Base-by-base conservation (phyloP, 2,797 vertebrate species). In the Sebastolobus altivelis region DNA sequence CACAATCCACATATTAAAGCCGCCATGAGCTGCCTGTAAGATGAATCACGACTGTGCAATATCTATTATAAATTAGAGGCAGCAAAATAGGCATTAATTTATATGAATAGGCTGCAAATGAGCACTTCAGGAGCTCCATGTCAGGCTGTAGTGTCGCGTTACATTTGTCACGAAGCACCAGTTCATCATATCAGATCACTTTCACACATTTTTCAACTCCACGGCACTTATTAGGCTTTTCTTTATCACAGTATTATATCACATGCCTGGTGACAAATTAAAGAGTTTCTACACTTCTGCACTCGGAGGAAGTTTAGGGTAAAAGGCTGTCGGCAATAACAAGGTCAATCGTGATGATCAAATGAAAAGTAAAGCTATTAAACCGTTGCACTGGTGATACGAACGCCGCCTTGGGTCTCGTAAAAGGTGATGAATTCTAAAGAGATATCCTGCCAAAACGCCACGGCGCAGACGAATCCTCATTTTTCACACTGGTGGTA, bases 351-450 rank as follows among this genome's bases (percentile, higher is more conserved):
- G 10, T n/a, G 46, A 58, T 20, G 49, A 79, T 82, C 69, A 75
- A 80, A 83, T 77, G 37, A 67, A 82, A 73, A 80, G 46, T 59
- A 25, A 73, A 75, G 78, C 77, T 71, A 49, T 89, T 84, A 58
- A 29, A 12, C 18, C 13, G 1, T 11, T 31, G 49, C 66, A 31
- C 27, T 37, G 46, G 55, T 12, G 70, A 68, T 22, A 16, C n/a
- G 63, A 84, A 52, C 14, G 3, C 38, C 6, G 73, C 68, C 65
- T 54, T n/a, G 5, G 73, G 86, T 82, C 61, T 68, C 65, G 62
- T 78, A 54, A 87, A 69, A 84, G 79, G 75, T 82, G 85, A 89
- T 83, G 63, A 75, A 80, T 85, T 79, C 73, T 67, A 37, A 87
- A 82, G 20, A 59, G 58, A 81, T 80, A 60, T 86, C 20, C 56